Evolutionary conservation across 2,113 vertebrate species (phyloP).

Genomic region (Podarcis raffonei): DNA sequence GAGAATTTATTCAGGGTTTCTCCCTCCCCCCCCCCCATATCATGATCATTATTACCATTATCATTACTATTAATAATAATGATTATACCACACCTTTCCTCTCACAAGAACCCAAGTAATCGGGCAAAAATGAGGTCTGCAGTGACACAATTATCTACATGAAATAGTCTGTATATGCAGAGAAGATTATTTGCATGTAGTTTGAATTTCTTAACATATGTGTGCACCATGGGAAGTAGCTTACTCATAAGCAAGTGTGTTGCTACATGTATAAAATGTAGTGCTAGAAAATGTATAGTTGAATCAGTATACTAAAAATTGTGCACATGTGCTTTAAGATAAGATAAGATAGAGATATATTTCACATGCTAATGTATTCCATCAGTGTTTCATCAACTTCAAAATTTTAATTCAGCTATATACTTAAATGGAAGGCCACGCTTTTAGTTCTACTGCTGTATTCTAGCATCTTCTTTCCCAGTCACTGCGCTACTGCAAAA

Average conservation of each 20-base stretch:
- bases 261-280: background rate
- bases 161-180: background rate
- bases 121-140: background rate
- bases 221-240: background rate
- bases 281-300: background rate
- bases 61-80: no score
- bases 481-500: background rate
- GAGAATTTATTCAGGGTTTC: no score
- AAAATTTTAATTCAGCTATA: background rate
- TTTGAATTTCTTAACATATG: background rate
- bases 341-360: background rate
- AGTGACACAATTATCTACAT: background rate
- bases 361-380: background rate
- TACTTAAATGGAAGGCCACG: background rate
- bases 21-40: no score
- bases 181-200: background rate
- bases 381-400: background rate
- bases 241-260: background rate
- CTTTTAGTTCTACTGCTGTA: background rate
- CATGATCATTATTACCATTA: no score
- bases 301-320: background rate
- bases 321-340: background rate
- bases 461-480: background rate
- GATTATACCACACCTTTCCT: background rate
- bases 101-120: background rate